phyloP scores from a whole-genome alignment of 2,113 vertebrate species.

The Haliaeetus leucogaster region DNA sequence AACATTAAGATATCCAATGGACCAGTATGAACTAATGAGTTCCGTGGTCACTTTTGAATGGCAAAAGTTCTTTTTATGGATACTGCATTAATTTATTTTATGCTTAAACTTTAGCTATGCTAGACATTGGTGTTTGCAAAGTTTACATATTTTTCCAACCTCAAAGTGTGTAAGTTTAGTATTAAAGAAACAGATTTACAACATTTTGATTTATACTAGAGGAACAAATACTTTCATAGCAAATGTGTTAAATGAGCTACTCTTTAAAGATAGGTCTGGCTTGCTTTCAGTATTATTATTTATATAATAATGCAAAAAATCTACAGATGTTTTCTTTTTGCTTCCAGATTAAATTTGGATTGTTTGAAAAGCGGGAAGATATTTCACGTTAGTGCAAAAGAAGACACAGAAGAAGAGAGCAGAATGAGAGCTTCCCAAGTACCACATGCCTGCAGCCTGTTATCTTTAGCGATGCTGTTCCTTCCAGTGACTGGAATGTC shows the following conservation, averaged over 20 bases:
- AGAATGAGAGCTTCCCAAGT: slow-evolving; percentile 35
- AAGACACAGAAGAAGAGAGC: slow-evolving; percentile 36
- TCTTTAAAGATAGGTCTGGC: background rate
- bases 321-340: background rate
- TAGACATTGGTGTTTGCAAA: background rate
- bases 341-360: slow-evolving; percentile 58
- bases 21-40: background rate
- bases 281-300: background rate
- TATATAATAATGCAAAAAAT: background rate
- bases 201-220: background rate
- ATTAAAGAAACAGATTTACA: background rate
- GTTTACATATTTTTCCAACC: background rate
- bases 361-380: background rate
- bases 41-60: background rate
- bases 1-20: background rate
- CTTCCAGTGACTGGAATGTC: slow-evolving; percentile 75
- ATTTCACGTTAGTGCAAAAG: slow-evolving; percentile 3
- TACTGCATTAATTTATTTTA: background rate
- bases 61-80: background rate
- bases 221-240: background rate
- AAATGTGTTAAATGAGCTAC: background rate
- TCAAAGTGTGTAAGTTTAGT: background rate
- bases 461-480: slow-evolving; percentile 75
- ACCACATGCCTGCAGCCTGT: slow-evolving; percentile 58
- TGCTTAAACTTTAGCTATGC: background rate